Evolutionary conservation across 2,797 vertebrate genomes (phyloP), one percentile per base, ranked within the genome.

Genomic region (Falco cherrug): DNA sequence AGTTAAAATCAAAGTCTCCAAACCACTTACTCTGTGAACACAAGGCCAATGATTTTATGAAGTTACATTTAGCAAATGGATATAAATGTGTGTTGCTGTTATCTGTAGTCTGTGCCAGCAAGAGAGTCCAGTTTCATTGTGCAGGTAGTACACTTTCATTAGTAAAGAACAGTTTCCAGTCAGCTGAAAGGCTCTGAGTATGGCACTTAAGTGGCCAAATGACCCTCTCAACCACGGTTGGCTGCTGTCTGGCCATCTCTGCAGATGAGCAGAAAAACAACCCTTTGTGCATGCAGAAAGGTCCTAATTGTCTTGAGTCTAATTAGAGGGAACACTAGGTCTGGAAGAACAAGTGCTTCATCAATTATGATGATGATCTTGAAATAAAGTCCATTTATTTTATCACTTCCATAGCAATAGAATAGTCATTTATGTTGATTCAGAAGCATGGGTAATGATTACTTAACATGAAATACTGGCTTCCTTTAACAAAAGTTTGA

Each of bases 401-500:
- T 82, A 80, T 86, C 3, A 45, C 25, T 87, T 84, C 18, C 71
- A 22, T 88, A 71, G 33, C 41, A 89, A 56, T 50, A 35, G 35
- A 85, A 43, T 22, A 93, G 64, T 91, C 47, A 70, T 68, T 87
- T 87, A 59, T 1, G 4, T 51, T 90, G 79, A 82, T 83, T 64
- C 60, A 75, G 84, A 75, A 85, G 57, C 33, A 45, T 8, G 14
- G 61, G 15, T 78, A 95, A 79, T 86, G 45, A 87, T 47, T 69
- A 60, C 43, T 84, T 81, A 90, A 53, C 1, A 8, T 43, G 39
- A 95, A 94, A 70, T 84, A 61, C 48, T 82, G 37, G 5, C 67
- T 92, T 95, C 67, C 50, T 91, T 74, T 85, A 92, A 37, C 35
- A 69, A 17, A 74, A 94, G 31, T 82, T 84, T 81, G 54, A 84